Percentiles rank a stretch among this genome's conserved stretches.
phyloP scores from a whole-genome alignment of 1,140 invertebrate genomes.

The Sitophilus oryzae region DNA sequence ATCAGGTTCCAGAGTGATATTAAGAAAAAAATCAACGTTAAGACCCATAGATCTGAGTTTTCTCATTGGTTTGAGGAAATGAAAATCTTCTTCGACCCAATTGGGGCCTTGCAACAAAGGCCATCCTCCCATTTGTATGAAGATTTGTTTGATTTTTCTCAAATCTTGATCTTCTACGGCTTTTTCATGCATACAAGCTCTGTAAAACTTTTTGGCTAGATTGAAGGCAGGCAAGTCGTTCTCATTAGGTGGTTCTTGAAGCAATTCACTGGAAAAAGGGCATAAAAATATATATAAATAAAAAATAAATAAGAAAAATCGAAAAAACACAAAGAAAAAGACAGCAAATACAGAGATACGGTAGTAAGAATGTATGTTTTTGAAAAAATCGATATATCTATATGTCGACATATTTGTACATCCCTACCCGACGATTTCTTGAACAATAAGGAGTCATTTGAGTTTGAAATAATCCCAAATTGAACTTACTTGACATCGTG shows the following conservation, averaged over 20 bases:
- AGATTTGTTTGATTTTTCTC: slow-evolving; percentile 45
- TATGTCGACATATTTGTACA: too few relatives aligned
- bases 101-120: slow-evolving; percentile 50
- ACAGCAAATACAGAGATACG: background rate
- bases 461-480: background rate
- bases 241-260: slow-evolving; percentile 25
- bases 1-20: slow-evolving; percentile 31
- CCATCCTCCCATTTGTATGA: slow-evolving; percentile 56
- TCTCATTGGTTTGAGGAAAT: slow-evolving; percentile 37
- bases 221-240: slow-evolving; percentile 27
- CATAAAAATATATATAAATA: background rate
- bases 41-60: slow-evolving; percentile 35
- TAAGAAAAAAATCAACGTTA: slow-evolving; percentile 37
- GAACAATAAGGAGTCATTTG: too few relatives aligned
- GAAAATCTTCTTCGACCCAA: slow-evolving; percentile 49
- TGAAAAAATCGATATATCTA: too few relatives aligned
- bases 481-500: slow-evolving; percentile 13
- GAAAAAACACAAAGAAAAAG: background rate
- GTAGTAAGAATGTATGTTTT: too few relatives aligned
- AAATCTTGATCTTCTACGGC: slow-evolving; percentile 39
- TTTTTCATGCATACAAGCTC: slow-evolving; percentile 37
- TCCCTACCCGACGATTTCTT: too few relatives aligned
- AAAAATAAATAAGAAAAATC: slow-evolving; percentile 3
- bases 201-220: slow-evolving; percentile 34
- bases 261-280: slow-evolving; percentile 21